A percentile compares a stretch with the other conserved stretches of the same genome.
Conservation (phyloP, 2,888 invertebrate species). For the Miltochrista miniata region DNA sequence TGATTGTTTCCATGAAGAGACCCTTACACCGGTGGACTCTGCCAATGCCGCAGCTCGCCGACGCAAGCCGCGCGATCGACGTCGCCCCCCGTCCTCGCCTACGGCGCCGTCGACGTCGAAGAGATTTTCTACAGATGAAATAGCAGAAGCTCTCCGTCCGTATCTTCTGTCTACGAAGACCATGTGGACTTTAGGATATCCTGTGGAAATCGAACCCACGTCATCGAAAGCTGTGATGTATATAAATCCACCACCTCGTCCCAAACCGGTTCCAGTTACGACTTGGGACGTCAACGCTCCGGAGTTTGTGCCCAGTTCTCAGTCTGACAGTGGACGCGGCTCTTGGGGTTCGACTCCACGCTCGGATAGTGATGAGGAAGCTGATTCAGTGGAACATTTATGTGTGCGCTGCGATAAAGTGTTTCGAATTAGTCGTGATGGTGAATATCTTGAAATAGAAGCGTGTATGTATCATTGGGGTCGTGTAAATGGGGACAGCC, state of each 20-base stretch:
- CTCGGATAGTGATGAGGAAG: slow-evolving; percentile 83
- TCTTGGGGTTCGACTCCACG: slow-evolving; percentile 82
- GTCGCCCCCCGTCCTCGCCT: slow-evolving; percentile 75
- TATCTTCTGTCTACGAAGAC: slow-evolving; percentile 86
- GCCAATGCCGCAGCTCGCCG: slow-evolving; percentile 70
- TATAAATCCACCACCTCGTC: slow-evolving; percentile 80
- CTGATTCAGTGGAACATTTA: slow-evolving; percentile 82
- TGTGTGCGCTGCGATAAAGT: slow-evolving; percentile 89
- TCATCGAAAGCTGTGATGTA: slow-evolving; percentile 86
- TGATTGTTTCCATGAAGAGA: slow-evolving; percentile 80
- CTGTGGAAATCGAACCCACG: slow-evolving; percentile 85
- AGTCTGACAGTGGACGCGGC: slow-evolving; percentile 81
- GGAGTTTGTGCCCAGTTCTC: slow-evolving; percentile 86
- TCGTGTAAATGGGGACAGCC: slow-evolving; percentile 83
- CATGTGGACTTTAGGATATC: slow-evolving; percentile 88
- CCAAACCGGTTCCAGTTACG: slow-evolving; percentile 61
- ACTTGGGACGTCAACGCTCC: slow-evolving; percentile 87
- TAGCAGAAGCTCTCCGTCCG: slow-evolving; percentile 83
- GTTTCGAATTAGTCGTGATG: slow-evolving; percentile 88
- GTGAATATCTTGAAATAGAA: slow-evolving; percentile 88
- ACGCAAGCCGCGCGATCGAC: slow-evolving; percentile 68
- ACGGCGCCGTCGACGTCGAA: slow-evolving; percentile 70
- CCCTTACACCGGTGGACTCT: slow-evolving; percentile 71
- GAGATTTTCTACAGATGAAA: slow-evolving; percentile 81
- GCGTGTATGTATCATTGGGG: slow-evolving; percentile 96